Conservation (phyloP, 1,140 invertebrate genomes). For the Lucilia sericata region DNA sequence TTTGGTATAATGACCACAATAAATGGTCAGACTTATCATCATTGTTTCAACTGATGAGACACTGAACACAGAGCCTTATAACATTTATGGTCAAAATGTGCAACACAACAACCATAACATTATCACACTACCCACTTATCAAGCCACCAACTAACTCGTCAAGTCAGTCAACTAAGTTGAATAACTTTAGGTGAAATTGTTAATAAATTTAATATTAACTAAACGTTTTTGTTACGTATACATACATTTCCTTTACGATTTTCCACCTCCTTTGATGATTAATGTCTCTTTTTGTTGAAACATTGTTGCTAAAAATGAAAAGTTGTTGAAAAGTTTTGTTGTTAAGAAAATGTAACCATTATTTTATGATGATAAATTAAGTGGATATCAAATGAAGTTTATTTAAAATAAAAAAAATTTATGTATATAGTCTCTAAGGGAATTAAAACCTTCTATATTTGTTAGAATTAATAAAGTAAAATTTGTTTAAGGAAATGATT, state of each 20-base stretch:
- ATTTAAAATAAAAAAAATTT: no score
- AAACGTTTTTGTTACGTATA: not conserved
- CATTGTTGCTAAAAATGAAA: not conserved
- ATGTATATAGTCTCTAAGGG: no score
- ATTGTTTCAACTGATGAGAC: not conserved
- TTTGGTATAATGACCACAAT: slow-evolving; percentile 11
- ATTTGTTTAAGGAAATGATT: no score
- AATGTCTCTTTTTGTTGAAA: not conserved
- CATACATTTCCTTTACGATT: not conserved
- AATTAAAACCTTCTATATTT: no score
- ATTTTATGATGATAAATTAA: no score
- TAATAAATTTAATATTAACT: slow-evolving; percentile 8
- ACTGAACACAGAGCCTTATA: not conserved
- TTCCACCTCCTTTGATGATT: not conserved
- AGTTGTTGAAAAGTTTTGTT: not conserved
- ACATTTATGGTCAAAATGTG: not conserved
- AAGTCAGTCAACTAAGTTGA: no score
- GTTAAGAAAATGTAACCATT: no score
- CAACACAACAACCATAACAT: slow-evolving; percentile 10
- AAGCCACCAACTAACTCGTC: no score
- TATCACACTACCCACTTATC: slow-evolving; percentile 1
- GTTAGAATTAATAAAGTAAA: no score
- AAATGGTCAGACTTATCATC: not conserved
- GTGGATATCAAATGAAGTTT: no score
- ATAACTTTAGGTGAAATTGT: not conserved